Conservation (phyloP, 2,113 vertebrate genomes). For the Brachyhypopomus gauderio region DNA sequence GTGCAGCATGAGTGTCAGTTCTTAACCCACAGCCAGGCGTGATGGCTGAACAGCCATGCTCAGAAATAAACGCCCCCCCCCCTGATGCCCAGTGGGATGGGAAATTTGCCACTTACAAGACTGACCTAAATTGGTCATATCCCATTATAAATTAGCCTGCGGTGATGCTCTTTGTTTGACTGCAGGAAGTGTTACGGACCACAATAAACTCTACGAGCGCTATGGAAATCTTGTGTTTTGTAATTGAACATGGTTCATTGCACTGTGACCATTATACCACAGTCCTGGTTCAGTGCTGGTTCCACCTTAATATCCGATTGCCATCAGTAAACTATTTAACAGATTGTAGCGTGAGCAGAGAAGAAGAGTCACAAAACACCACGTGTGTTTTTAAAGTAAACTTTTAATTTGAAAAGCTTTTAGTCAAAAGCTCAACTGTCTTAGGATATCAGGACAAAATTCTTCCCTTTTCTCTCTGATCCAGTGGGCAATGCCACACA, state of each 20-base stretch:
- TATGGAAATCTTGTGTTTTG: not conserved
- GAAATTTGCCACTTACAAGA: conserved; percentile 45
- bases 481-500: too few species aligned
- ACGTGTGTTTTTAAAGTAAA: too few species aligned
- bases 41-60: conserved; percentile 10
- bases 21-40: conserved; percentile 33
- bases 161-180: conserved; percentile 29
- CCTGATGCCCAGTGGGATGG: conserved; percentile 27
- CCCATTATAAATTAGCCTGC: conserved; percentile 47
- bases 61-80: conserved; percentile 38
- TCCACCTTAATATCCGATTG: too few species aligned
- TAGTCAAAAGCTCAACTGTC: too few species aligned
- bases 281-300: too few species aligned
- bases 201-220: not conserved
- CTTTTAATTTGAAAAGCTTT: too few species aligned
- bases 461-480: too few species aligned
- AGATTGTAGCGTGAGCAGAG: too few species aligned
- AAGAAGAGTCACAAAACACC: too few species aligned
- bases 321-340: not conserved
- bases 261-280: not conserved
- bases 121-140: conserved; percentile 55
- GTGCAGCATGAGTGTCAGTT: conserved; percentile 20
- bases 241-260: not conserved
- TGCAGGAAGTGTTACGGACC: not conserved
- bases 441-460: too few species aligned